Evolutionary conservation across 2,888 invertebrate genomes (phyloP).

Genomic region (Lysandra coridon): DNA sequence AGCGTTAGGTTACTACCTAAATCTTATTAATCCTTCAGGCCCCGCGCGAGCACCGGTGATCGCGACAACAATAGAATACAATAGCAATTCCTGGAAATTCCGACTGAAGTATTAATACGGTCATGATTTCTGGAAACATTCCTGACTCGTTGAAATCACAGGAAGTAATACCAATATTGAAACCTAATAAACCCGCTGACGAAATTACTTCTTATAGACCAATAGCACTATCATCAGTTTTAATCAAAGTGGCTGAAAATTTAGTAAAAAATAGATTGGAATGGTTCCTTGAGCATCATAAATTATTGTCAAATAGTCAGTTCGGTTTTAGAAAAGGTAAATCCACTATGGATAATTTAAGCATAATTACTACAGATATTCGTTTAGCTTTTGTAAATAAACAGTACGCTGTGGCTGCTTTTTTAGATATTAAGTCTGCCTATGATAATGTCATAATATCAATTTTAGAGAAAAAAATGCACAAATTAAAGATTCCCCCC

Average conservation of each 20-base stretch:
- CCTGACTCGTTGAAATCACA: too few relatives aligned
- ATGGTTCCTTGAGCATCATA: neutral
- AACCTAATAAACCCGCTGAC: too few relatives aligned
- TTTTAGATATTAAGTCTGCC: neutral
- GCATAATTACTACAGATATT: neutral
- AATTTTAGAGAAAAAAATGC: neutral
- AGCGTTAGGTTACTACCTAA: neutral
- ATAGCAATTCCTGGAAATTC: too few relatives aligned
- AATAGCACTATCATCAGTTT: neutral
- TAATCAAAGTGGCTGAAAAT: neutral
- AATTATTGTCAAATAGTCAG: too few relatives aligned
- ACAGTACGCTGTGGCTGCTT: neutral
- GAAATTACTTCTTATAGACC: too few relatives aligned
- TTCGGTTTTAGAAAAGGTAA: too few relatives aligned
- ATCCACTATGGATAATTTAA: neutral
- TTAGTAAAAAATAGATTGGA: neutral
- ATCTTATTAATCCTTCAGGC: neutral
- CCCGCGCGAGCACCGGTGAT: too few relatives aligned
- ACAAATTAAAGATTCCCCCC: neutral
- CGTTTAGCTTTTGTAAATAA: neutral
- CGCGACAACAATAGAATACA: too few relatives aligned
- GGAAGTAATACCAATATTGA: too few relatives aligned
- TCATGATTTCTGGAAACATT: neutral
- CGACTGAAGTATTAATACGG: too few relatives aligned
- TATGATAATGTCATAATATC: neutral